Evolutionary conservation across 2,888 invertebrate genomes (phyloP), one percentile per base, ranked within the genome.

Genomic region (Lasioglossum marginatum): DNA sequence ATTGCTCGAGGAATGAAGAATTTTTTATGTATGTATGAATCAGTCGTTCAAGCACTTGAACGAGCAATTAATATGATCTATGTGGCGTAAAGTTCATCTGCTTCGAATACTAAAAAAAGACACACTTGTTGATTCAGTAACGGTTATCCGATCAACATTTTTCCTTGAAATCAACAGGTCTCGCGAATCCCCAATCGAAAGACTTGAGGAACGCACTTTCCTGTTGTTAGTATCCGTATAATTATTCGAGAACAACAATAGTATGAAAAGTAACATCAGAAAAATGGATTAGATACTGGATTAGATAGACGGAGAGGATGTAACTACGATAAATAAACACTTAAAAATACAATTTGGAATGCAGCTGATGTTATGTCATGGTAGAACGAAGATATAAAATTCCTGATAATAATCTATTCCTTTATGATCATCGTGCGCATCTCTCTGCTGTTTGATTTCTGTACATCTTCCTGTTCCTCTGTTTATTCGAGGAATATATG

Each of bases 21-120:
- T 60, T 27, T 60, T n/a, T 72, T 77, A 40, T 80, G 75, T 77
- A 37, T 79, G 75, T 80, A 76, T 73, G 87, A 90, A 91, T 91
- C 79, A 84, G 82, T 48, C 27, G 19, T 40, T 79, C 75, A 87
- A 31, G 77, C 57, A 52, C 52, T 71, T 66, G 73, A 76, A 80
- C 40, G 45, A 66, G 70, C 57, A 66, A 79, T 77, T 77, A 71
- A 75, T 77, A 48, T 68, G 60, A 60, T 60, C 60, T 31, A 60
- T 60, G 60, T 60, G 60, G 60, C 60, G 60, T 60, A 60, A 60
- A 60, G 60, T 60, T 60, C 60, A 60, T 27, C 27, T 27, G 27
- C 60, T 60, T 60, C 5, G 27, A 16, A 60, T 60, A 27, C 16
- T 27, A 14, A 27, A 60, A 23, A 12, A n/a, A 14, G 2, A 14